A percentile compares a stretch with the other conserved stretches of the same genome.
These are phyloP conservation scores for Heliconius ethilla DNA, from an alignment of 2,888 invertebrate genomes.

Conservation along the genomic window DNA sequence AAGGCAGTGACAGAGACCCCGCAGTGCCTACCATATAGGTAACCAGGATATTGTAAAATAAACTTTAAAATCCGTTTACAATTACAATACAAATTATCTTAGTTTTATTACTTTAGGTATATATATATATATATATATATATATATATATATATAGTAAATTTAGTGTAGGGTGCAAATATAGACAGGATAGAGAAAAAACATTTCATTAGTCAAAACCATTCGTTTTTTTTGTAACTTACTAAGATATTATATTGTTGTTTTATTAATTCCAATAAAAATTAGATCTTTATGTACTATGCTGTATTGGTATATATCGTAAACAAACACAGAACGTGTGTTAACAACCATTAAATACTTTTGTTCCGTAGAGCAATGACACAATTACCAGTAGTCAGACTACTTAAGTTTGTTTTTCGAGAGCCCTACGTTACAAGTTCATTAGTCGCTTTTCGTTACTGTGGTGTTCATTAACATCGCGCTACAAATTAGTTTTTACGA, in stretches of 20 bases:
- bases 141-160: too few relatives aligned
- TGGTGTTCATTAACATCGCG: conserved; percentile 65
- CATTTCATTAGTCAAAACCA: too few relatives aligned
- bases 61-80: conserved; percentile 9
- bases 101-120: too few relatives aligned
- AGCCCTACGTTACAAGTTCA: conserved; percentile 62
- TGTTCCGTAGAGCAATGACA: conserved; percentile 46
- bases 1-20: conserved; percentile 52
- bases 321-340: neutral
- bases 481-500: conserved; percentile 32
- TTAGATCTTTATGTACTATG: too few relatives aligned
- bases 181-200: too few relatives aligned
- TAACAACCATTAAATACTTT: conserved; percentile 35
- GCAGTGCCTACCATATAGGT: conserved; percentile 39
- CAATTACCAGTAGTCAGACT: conserved; percentile 58
- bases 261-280: too few relatives aligned
- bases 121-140: too few relatives aligned
- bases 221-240: too few relatives aligned
- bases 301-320: too few relatives aligned
- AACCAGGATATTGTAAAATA: conserved; percentile 31
- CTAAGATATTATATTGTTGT: too few relatives aligned
- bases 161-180: too few relatives aligned
- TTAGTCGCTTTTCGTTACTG: conserved; percentile 58
- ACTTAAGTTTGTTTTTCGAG: conserved; percentile 63
- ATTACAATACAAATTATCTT: neutral